Base-by-base conservation (phyloP, 2,797 vertebrate genomes). In the Danio aesculapii region DNA sequence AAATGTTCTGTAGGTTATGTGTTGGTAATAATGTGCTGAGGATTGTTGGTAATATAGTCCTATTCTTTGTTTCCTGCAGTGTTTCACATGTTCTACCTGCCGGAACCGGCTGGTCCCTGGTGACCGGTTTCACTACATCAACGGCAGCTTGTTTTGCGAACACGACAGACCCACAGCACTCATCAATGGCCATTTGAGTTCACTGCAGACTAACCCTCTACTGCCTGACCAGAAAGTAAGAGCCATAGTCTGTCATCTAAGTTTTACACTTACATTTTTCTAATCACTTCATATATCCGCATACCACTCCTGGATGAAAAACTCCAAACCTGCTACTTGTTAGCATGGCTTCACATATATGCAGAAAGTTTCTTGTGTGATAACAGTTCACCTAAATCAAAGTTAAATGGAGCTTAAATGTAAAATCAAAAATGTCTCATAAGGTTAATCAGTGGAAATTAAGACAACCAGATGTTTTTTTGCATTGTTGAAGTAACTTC, bases 141-240 rank as follows among this genome's bases (percentile, higher is more conserved):
- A 99, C 92, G 98, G 98, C 96, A 99, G 96, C 96, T 97, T 99
- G 96, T 99, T 99, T 94, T 99, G 98, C 88, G 98, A 99, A 97
- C 98, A 99, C 94, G 98, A 99, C 97, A 96, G 97, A 96, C 98
- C 98, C 92, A 98, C 98, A 93, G 97, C 98, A 87, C 97, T 99
- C 96, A 99, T 99, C 95, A 98, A 98, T 88, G 97, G 97, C 92
- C 97, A 99, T 95, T 97, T 99, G 96, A 98, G 96, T 96, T 98
- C 98, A 94, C 97, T 99, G 95, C 98, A 98, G 96, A 98, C 97
- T 88, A 99, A 98, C 94, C 96, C 98, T 84, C 96, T 99, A 92
- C 96, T 99, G 95, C 95, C 98, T 87, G 98, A 99, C 94, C 98
- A 99, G 95, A 99, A 99, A 97, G 98, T 99, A 94, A 96, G 91